Evolutionary conservation across 2,797 vertebrate genomes (phyloP).

Genomic region (Novumbra hubbsi): DNA sequence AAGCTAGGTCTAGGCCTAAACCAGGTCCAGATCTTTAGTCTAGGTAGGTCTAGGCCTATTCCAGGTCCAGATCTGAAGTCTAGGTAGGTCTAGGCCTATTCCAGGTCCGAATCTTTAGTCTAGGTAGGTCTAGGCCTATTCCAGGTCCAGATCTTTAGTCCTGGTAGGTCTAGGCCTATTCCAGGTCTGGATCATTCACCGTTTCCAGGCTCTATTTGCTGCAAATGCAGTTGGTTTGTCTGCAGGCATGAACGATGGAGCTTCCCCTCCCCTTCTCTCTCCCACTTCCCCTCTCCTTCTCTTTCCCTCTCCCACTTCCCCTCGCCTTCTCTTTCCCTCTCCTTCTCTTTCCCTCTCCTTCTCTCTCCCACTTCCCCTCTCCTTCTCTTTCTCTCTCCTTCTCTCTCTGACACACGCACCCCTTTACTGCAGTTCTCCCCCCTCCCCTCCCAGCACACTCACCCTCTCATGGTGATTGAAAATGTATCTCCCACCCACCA

Average conservation of each 20-base stretch:
- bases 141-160: neutral
- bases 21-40: neutral
- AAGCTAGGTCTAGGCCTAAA: neutral
- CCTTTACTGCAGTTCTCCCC: neutral
- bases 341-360: neutral
- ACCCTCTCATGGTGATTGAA: slow-evolving; percentile 57
- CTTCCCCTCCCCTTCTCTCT: neutral
- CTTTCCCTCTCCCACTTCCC: too few relatives aligned
- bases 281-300: too few relatives aligned
- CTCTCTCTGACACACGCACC: too few relatives aligned
- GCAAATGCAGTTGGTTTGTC: neutral
- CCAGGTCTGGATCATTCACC: neutral
- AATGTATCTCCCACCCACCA: slow-evolving; percentile 51
- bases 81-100: neutral
- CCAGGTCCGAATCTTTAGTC: neutral
- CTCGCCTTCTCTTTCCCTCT: too few relatives aligned
- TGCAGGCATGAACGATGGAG: neutral
- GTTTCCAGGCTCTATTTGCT: neutral
- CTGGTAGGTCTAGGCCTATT: neutral
- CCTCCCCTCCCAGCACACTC: neutral
- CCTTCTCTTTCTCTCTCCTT: too few relatives aligned
- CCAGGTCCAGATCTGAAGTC: neutral
- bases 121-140: neutral
- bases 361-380: neutral
- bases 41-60: neutral